Evolutionary conservation across 35 echinoderm and acorn worm species (phyloP), one percentile per base, ranked within the genome.

Genomic region (Strongylocentrotus purpuratus): DNA sequence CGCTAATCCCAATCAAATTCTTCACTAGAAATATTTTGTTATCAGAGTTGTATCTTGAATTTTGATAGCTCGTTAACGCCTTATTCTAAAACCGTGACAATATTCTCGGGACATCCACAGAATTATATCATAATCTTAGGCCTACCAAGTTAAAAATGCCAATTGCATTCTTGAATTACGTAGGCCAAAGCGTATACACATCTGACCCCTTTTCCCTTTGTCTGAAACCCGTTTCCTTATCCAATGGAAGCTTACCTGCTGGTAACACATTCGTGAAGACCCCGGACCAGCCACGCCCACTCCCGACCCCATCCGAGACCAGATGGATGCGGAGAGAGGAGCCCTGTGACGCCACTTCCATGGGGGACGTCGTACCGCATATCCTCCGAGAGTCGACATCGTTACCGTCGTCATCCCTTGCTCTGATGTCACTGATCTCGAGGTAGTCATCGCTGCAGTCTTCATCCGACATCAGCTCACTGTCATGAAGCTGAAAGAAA

Each of bases 381-480:
- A 93, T 58, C 91, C 45, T 20, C 25, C 31, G 17, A 12, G 15
- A 52, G 11, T 33, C 2, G 91, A 93, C 48, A 32, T 55, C 45
- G 28, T 48, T 31, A 58, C 91, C 89, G 89, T 11, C 11, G 33
- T 33, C 32, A 47, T 91, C 89, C 89, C 22, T 33, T 8, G 28
- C 89, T 35, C 46, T 33, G 46, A 93, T 58, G n/a, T 93, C 11
- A 7, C 14, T 31, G n/a, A 93, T 6, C 91, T 93, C 91, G 13
- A 93, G 45, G 91, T 93, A 93, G 91, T 93, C 91, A 7, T 58
- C n/a, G 20, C 22, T 58, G 48, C 91, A 93, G 48, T 93, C 46
- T n/a, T 93, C 91, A 58, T 58, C 31, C 22, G 91, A 93, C 6
- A 31, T 93, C 22, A 93, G 10, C 9, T 93, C 91, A 28, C 32